Evolutionary conservation across 2,888 invertebrate species (phyloP).

Genomic region (Diadegma fenestrale): DNA sequence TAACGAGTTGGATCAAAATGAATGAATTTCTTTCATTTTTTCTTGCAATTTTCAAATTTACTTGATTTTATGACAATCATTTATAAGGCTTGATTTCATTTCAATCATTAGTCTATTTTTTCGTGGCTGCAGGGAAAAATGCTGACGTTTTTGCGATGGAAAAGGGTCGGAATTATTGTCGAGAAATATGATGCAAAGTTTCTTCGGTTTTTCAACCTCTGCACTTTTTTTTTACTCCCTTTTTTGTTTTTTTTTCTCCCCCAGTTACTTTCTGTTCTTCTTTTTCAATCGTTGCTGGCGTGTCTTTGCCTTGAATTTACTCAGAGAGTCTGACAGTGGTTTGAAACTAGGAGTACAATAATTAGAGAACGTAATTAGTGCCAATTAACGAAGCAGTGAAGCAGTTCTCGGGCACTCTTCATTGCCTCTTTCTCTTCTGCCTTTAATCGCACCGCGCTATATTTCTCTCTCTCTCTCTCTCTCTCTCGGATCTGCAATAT

Average conservation of each 20-base stretch:
- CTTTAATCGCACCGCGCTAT: conserved; percentile 12
- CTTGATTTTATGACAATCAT: no score
- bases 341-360: conserved; percentile 77
- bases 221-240: conserved; percentile 19
- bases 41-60: no score
- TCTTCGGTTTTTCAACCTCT: conserved; percentile 64
- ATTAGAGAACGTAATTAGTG: conserved; percentile 80
- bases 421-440: conserved; percentile 52
- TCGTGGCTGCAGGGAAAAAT: no score
- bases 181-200: conserved; percentile 63
- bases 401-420: conserved; percentile 70
- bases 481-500: conserved; percentile 41
- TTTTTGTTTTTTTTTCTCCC: conserved; percentile 9
- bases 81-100: no score
- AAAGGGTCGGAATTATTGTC: conserved; percentile 21
- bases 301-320: conserved; percentile 44
- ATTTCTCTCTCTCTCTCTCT: background rate
- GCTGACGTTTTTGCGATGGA: background rate
- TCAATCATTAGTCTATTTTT: no score
- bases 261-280: conserved; percentile 19
- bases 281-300: conserved; percentile 7
- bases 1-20: no score
- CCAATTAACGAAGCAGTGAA: conserved; percentile 79
- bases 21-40: no score
- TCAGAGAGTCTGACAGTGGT: conserved; percentile 71